Base-by-base conservation (phyloP, 1,140 invertebrate genomes). In the Meloidogyne hapla region DNA sequence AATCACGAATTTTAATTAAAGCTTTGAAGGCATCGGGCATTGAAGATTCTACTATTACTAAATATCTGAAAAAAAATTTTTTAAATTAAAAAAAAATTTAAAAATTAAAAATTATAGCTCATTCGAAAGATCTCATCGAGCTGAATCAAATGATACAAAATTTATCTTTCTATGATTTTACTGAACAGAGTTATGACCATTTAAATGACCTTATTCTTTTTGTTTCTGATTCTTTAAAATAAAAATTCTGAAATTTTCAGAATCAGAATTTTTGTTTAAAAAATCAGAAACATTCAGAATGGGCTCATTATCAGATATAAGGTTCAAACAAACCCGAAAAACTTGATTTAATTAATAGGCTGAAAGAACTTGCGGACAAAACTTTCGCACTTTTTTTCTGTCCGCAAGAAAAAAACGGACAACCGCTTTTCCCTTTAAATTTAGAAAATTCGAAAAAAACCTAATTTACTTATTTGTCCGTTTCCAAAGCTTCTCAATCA, bases 1-100 rank as follows among this genome's bases (percentile, higher is more conserved):
- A 83, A 69, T 83, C 83, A 12, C 83, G 83, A 33, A 77, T 42
- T 67, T 84, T 26, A 25, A 83, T 84, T 40, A 85, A 23, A 15
- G 83, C 78, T 67, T 75, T 74, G 63, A 83, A 83, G 13, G 61
- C 56, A 40, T 83, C 83, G 18, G 71, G 48, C 56, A 85, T 26
- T 15, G 76, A 42, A 28, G 81, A 75, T 73, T 83, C 83, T 23
- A 83, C 84, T 13, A 83, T 64, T 23, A 83, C 82, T 23, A 83
- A 56, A 56, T 81, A 83, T 38, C 79, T 81, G 23, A 70, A 80
- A 26, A 10, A 15, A 63, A 40, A 21, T 38, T 18, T 13, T 63
- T 69, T 38, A 0, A 0, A 69, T 38, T 23, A 21, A 40, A 69
- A 28, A 69, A 5, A 15, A 48, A 1, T 33, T 33, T 33, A 33